Conservation (phyloP, 2,797 vertebrate species). For the Mormyrops boulengeri region DNA sequence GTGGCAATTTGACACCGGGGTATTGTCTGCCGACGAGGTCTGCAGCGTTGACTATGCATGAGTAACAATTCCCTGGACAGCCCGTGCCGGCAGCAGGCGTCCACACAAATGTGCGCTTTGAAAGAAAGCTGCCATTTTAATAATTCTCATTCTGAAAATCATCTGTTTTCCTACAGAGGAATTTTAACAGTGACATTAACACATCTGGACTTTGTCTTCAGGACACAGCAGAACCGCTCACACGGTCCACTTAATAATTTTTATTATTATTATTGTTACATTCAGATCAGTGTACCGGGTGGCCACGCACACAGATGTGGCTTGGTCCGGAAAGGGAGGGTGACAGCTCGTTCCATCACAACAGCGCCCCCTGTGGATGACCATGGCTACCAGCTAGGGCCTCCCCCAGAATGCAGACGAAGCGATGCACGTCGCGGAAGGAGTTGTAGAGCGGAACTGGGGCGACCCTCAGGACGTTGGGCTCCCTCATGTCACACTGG, state of each 20-base stretch:
- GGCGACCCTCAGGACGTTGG: conserved; percentile 58
- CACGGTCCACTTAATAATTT: background rate
- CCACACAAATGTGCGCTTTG: background rate
- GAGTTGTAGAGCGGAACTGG: conserved; percentile 73
- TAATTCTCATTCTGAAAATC: background rate
- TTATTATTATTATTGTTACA: background rate
- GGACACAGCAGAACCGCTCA: background rate
- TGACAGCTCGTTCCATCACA: background rate
- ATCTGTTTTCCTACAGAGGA: background rate
- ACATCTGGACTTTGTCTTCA: background rate
- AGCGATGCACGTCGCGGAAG: conserved; percentile 66
- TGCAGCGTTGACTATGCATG: background rate
- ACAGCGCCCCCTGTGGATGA: background rate
- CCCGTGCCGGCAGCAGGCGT: background rate
- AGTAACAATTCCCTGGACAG: background rate
- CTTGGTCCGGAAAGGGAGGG: background rate
- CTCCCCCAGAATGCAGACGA: conserved; percentile 55
- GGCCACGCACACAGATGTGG: background rate
- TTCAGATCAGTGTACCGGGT: background rate
- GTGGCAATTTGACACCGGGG: background rate
- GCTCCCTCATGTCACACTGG: conserved; percentile 68
- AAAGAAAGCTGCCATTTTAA: background rate
- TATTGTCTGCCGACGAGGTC: background rate
- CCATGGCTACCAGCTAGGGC: conserved; percentile 43
- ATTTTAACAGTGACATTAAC: conserved; percentile 5